Conservation (phyloP, 37 sponge, comb jelly and placozoan species). For the Lycopodina hypogea region DNA sequence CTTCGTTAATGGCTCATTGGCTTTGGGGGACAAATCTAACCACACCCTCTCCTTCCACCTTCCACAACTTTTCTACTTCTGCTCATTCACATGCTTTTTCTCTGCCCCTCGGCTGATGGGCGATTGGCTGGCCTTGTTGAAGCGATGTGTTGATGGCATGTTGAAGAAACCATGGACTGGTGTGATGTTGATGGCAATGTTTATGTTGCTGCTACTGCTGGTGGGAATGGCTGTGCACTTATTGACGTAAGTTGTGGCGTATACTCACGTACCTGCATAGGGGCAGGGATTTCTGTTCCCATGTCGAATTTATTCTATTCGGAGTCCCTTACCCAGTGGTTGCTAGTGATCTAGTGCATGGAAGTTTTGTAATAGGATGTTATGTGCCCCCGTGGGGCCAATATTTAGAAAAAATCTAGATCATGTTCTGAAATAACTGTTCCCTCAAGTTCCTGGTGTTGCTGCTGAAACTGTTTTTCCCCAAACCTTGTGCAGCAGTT, state of each 20-base stretch:
- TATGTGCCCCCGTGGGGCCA: no score
- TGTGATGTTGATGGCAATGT: neutral
- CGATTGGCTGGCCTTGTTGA: neutral
- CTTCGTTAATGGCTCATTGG: constrained; percentile 80
- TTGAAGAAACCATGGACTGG: neutral
- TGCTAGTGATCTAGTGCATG: no score
- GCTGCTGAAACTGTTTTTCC: no score
- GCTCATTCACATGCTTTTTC: constrained; percentile 47
- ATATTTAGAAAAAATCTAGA: no score
- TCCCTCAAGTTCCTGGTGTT: no score
- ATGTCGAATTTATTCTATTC: no score
- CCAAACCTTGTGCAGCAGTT: no score
- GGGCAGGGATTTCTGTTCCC: no score
- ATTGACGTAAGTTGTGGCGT: constrained; percentile 48
- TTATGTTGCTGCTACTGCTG: neutral
- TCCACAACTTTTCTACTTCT: constrained; percentile 85
- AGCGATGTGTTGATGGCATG: neutral
- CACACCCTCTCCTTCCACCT: constrained; percentile 71
- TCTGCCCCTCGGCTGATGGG: constrained; percentile 46
- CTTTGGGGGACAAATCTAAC: constrained; percentile 85
- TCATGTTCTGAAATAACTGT: no score
- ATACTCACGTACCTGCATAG: no score
- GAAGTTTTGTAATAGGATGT: no score
- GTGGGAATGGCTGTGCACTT: constrained; percentile 35
- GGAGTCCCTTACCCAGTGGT: no score